Evolutionary conservation across 2,113 vertebrate species (phyloP).

Genomic region (Leuciscus idus): DNA sequence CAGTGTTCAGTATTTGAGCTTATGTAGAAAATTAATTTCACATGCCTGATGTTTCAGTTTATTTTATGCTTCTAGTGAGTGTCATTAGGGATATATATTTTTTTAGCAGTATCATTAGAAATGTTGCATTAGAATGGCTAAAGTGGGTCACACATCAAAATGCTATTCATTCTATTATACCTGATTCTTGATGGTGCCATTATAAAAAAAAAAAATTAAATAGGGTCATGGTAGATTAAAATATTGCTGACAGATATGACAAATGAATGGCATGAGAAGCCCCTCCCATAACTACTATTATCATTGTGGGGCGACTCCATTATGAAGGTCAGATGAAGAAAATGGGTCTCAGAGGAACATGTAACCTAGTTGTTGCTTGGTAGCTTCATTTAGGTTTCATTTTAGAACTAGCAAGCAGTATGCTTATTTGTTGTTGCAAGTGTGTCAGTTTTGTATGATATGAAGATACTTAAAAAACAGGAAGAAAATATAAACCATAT

Average conservation of each 20-base stretch:
- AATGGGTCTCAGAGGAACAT: slow-evolving; percentile 57
- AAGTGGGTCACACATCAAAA: background rate
- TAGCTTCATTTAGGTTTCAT: slow-evolving; percentile 54
- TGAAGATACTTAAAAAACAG: background rate
- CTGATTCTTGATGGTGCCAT: slow-evolving; percentile 3
- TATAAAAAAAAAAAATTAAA: background rate
- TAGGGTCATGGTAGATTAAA: slow-evolving; percentile 13
- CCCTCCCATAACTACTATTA: slow-evolving; percentile 28
- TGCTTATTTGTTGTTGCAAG: slow-evolving; percentile 30
- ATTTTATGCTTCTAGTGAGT: background rate
- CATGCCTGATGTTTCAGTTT: background rate
- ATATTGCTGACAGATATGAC: background rate
- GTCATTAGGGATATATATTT: background rate
- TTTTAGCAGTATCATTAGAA: background rate
- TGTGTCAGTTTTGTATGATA: background rate
- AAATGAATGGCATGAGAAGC: slow-evolving; percentile 19
- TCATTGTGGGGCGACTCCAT: slow-evolving; percentile 52
- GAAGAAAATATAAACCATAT: background rate
- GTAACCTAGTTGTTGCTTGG: slow-evolving; percentile 67
- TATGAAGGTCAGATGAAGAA: slow-evolving; percentile 66
- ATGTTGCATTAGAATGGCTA: background rate
- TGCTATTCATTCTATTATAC: background rate
- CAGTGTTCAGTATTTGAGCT: background rate
- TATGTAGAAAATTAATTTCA: background rate
- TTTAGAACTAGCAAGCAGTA: slow-evolving; percentile 47